phyloP scores from a whole-genome alignment of 2,113 vertebrate genomes.

The Cyanocitta stelleri region DNA sequence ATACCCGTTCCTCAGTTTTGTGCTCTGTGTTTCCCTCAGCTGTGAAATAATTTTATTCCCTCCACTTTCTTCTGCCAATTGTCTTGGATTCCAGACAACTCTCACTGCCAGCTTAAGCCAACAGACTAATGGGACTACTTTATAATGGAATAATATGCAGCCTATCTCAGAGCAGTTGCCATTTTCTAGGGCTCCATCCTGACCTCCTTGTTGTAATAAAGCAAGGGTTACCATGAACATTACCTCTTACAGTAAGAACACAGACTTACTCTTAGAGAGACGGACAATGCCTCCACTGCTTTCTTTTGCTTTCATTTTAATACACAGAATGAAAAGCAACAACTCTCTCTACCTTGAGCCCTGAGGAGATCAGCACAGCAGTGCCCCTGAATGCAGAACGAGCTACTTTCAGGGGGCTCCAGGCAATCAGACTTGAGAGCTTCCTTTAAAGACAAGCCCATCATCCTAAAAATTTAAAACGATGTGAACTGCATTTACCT shows the following conservation, averaged over 20 bases:
- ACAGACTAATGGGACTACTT: constrained; percentile 5
- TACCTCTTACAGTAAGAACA: background rate
- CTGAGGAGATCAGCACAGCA: background rate
- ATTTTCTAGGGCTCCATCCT: background rate
- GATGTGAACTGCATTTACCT: background rate
- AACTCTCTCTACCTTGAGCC: background rate
- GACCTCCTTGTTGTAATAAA: background rate
- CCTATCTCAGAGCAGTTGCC: background rate
- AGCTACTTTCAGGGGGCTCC: background rate
- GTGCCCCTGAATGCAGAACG: background rate
- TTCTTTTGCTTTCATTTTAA: background rate
- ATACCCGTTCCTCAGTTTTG: background rate
- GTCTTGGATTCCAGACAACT: constrained; percentile 41
- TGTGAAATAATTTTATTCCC: constrained; percentile 5
- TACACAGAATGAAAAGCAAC: background rate
- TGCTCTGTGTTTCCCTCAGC: background rate
- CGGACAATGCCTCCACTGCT: background rate
- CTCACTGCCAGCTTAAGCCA: background rate
- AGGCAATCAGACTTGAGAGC: background rate
- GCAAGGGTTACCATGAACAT: background rate
- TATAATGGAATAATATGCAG: background rate
- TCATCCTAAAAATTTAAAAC: background rate
- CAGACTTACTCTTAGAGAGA: background rate
- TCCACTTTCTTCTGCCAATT: constrained; percentile 23
- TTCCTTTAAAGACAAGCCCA: background rate